Base-by-base conservation (phyloP, 1,140 invertebrate species). In the Amphibalanus amphitrite region DNA sequence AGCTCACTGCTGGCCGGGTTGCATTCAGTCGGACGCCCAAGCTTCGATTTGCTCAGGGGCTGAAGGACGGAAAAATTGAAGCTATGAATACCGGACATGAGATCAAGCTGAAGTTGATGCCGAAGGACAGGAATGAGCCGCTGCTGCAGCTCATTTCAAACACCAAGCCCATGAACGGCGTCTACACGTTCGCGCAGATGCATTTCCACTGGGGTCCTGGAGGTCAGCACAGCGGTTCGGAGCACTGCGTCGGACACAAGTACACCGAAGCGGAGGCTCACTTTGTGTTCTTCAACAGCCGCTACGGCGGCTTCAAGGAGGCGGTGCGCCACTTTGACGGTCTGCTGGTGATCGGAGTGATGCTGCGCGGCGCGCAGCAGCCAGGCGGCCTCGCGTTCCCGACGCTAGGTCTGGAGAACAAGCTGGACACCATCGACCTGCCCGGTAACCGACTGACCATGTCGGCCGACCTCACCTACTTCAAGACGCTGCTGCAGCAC, bases 271-370 rank as follows among this genome's bases (percentile, higher is more conserved):
- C 88, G 79, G 87, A 91, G 82, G 85, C 88, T n/a, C 90, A 93
- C 76, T 83, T 88, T 28, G 88, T 92, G 0, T 90, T 91, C 78
- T 90, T 85, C 78, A 91, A 90, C 73, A 84, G 83, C 74, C 89
- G 88, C 77, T 92, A 92, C 76, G 80, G 80, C 8, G 84, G 81
- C 6, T 82, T 89, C 72, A 81, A 85, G 33, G 86, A 88, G 69
- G 90, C 90, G 8, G 82, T 84, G 0, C 85, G 85, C 23, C 84
- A 90, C 72, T 83, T 83, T 3, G 90, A 92, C 77, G 90, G 91
- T 8, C 75, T 93, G 47, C 87, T 88, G 10, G 87, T 92, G 0
- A 81, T 91, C 1, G 88, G 86, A 0, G 88, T 90, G 75, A 84
- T 93, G n/a, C 82, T 92, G 47, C 81, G 89, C 78, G 87, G 85